A percentile compares a stretch with the other conserved stretches of the same genome.
Conservation (phyloP, 2,888 invertebrate species). For the Dynastes tityus region DNA sequence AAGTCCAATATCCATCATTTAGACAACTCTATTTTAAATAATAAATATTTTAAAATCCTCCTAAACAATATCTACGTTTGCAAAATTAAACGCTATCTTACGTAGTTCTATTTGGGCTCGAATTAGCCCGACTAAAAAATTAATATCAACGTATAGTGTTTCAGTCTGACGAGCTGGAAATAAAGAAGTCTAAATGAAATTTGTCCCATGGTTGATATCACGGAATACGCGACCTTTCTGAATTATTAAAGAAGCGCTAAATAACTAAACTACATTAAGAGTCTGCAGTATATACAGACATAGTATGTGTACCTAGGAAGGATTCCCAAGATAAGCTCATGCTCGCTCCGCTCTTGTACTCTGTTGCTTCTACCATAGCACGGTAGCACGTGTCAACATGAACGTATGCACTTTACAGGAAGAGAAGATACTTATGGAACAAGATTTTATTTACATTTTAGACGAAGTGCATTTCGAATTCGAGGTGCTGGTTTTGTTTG, state of each 20-base stretch:
- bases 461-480: too few relatives aligned
- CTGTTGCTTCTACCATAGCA: not conserved
- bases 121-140: not conserved
- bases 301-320: not conserved
- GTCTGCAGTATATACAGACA: not conserved
- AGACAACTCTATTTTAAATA: too few relatives aligned
- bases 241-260: not conserved
- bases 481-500: too few relatives aligned
- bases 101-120: too few relatives aligned
- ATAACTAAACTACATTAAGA: conserved; percentile 27
- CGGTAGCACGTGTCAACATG: not conserved
- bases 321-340: conserved; percentile 8
- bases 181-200: conserved; percentile 20
- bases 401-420: too few relatives aligned
- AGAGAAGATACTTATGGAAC: too few relatives aligned
- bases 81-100: too few relatives aligned
- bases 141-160: not conserved
- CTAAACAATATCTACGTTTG: too few relatives aligned
- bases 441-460: too few relatives aligned
- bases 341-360: not conserved
- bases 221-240: not conserved
- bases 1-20: too few relatives aligned
- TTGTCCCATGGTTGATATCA: conserved; percentile 12
- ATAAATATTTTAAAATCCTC: too few relatives aligned
- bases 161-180: not conserved